Evolutionary conservation across 2,113 vertebrate genomes (phyloP), one percentile per base, ranked within the genome.

Genomic region (Alligator sinensis): DNA sequence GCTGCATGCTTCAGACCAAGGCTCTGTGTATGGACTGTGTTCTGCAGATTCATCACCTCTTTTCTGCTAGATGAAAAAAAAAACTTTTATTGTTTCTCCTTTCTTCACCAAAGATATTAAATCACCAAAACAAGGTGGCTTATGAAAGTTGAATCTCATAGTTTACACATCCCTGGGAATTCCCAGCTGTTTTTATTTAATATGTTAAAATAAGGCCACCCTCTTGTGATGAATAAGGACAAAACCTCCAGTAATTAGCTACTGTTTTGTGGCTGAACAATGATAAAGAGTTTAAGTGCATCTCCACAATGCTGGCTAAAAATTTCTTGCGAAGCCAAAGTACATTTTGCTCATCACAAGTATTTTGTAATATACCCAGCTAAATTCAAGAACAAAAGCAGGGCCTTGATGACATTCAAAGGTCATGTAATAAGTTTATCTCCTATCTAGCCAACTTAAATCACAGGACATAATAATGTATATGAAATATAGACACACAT

Each of bases 361-460:
- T 59, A 34, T 17, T 34, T 28, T 66, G 64, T 76, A 61, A 58
- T 63, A 61, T 61, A 88, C 7, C 13, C 55, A 9, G 17, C 34
- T 47, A 82, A 84, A 85, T 25, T 0, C 13, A 34, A 38, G 25
- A 64, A 66, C 16, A 63, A 63, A 62, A 78, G 16, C 3, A 76
- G 47, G 57, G 78, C 72, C 63, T 47, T 8, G 14, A 85, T 75
- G 55, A 61, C 76, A 68, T 11, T 30, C 55, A 27, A 28, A 66
- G 21, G 1, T 12, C 11, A 13, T 34, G 72, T 27, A 25, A 25
- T 34, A 3, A 0, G 0, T 4, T 62, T 30, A 3, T 1, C 7
- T 38, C 72, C 78, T 61, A 47, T 63, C 63, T 13, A 61, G 60
- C 7, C 14, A 19, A 17, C 22, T 61, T 61, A 8, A 61, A 38